Percentiles rank a stretch among this genome's conserved stretches.
These are phyloP conservation scores for Urophycis tenuis DNA, from an alignment of 2,797 vertebrate genomes.

Conservation along the genomic window DNA sequence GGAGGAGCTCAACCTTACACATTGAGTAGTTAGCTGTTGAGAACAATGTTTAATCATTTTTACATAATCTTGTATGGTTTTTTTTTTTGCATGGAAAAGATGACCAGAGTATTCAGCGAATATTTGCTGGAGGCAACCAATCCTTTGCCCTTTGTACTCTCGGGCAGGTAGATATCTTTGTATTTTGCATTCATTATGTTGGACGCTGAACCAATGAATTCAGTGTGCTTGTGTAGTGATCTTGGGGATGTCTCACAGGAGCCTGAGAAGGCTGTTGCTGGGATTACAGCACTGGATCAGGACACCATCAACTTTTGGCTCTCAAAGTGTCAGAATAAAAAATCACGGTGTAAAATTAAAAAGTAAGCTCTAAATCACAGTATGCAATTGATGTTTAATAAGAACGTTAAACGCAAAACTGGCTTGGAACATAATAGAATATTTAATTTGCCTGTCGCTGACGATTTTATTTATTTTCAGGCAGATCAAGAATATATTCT, in stretches of 20 bases:
- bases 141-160: slow-evolving; percentile 32
- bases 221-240: background rate
- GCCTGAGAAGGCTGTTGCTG: background rate
- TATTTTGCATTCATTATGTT: background rate
- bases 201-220: background rate
- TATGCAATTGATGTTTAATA: background rate
- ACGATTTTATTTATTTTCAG: slow-evolving; percentile 21
- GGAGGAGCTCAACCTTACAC: too few relatives aligned
- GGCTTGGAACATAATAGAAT: background rate
- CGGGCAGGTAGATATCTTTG: slow-evolving; percentile 15
- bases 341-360: slow-evolving; percentile 21
- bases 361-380: slow-evolving; percentile 23
- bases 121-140: slow-evolving; percentile 45
- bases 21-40: too few relatives aligned
- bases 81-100: slow-evolving; percentile 21
- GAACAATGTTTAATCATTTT: background rate
- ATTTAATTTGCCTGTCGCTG: background rate
- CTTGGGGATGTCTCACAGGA: slow-evolving; percentile 8
- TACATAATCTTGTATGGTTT: background rate
- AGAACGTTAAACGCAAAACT: background rate
- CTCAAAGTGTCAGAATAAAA: slow-evolving; percentile 24
- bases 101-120: slow-evolving; percentile 15
- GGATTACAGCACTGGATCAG: slow-evolving; percentile 20
- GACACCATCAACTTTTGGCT: slow-evolving; percentile 39
- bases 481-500: slow-evolving; percentile 60